phyloP scores from a whole-genome alignment of 2,113 vertebrate genomes.

The Macaca fascicularis region DNA sequence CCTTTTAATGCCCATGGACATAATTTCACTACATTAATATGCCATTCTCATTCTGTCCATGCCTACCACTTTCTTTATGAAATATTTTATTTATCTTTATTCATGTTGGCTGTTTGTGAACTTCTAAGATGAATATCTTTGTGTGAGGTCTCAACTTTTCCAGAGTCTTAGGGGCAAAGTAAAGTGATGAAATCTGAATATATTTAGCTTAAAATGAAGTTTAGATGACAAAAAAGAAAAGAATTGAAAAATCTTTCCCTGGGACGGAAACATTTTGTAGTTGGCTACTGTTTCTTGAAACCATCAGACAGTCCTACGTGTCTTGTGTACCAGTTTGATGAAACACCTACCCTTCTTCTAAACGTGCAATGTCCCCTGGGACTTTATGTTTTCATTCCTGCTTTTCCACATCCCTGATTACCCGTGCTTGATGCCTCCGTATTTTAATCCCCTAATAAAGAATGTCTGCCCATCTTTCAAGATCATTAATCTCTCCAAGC shows the following conservation, averaged over 20 bases:
- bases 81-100: constrained; percentile 17
- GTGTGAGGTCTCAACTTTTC: neutral
- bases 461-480: neutral
- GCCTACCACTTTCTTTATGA: neutral
- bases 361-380: neutral
- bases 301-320: too few species aligned
- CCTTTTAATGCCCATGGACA: neutral
- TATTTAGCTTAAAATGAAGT: neutral
- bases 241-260: neutral
- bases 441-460: neutral
- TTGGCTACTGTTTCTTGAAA: neutral
- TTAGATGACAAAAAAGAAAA: neutral
- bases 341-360: neutral
- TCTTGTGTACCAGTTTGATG: neutral
- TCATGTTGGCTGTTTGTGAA: neutral
- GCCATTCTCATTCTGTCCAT: neutral
- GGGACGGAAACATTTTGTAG: neutral
- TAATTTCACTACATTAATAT: neutral
- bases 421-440: accelerated
- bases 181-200: neutral
- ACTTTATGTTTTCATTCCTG: neutral
- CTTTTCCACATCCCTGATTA: neutral
- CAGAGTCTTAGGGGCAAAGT: neutral
- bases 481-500: neutral
- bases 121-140: neutral